phyloP scores from a whole-genome alignment of 2,797 vertebrate species.

The Momotus momota region DNA sequence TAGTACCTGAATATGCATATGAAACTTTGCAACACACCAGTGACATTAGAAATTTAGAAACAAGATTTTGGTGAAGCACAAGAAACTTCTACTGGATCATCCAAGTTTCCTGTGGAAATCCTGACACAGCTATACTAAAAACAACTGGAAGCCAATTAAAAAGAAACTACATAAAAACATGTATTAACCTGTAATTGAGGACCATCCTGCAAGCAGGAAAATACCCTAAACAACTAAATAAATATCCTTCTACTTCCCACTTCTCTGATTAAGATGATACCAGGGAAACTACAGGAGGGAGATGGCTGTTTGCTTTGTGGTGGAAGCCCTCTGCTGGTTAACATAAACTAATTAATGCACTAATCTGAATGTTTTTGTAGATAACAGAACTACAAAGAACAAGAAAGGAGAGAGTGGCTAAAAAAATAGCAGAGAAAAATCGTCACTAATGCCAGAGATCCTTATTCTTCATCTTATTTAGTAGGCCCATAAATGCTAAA shows the following conservation, averaged over 20 bases:
- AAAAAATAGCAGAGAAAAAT: not conserved
- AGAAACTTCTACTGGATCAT: not conserved
- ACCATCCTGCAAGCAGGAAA: not conserved
- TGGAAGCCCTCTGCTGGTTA: conserved; percentile 69
- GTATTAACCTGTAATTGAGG: not conserved
- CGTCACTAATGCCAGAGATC: not conserved
- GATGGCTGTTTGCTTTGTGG: conserved; percentile 29
- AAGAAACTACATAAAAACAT: not conserved
- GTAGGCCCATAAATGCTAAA: not conserved
- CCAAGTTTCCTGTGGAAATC: not conserved
- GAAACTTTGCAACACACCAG: not conserved
- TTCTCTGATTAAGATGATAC: not conserved
- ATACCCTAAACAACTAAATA: not conserved
- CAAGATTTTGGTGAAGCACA: not conserved
- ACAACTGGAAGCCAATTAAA: not conserved
- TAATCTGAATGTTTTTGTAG: conserved; percentile 47
- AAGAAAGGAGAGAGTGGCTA: not conserved
- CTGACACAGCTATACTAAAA: not conserved
- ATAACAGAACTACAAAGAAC: conserved; percentile 43
- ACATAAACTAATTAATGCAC: conserved; percentile 34
- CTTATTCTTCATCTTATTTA: not conserved
- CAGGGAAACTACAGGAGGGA: not conserved
- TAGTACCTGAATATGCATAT: not conserved
- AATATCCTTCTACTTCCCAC: not conserved
- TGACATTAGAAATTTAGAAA: not conserved